These are phyloP conservation scores for Mystacides longicornis DNA, from an alignment of 2,888 invertebrate genomes.

Conservation along the genomic window DNA sequence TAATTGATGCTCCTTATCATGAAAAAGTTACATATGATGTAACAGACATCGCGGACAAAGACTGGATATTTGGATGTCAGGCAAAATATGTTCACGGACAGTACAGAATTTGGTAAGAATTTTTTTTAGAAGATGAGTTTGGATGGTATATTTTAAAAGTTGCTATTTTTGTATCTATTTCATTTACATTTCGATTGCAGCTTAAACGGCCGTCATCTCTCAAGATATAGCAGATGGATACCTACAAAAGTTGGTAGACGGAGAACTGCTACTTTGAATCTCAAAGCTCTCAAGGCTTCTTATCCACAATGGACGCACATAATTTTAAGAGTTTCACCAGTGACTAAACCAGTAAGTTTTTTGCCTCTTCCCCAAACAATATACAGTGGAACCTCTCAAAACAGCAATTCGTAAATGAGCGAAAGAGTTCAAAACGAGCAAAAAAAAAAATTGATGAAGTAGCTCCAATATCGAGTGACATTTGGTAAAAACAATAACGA, in stretches of 20 bases:
- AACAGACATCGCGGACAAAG: constrained; percentile 57
- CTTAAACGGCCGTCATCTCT: constrained; percentile 37
- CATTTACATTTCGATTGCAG: constrained; percentile 28
- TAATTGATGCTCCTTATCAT: constrained; percentile 48
- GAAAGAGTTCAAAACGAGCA: no score
- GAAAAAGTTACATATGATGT: constrained; percentile 59
- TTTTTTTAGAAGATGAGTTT: background rate
- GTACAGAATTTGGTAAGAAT: constrained; percentile 58
- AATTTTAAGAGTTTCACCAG: constrained; percentile 58
- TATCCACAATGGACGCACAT: constrained; percentile 61
- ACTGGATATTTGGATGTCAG: constrained; percentile 74
- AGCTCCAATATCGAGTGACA: no score
- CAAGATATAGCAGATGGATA: constrained; percentile 40
- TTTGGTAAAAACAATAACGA: no score
- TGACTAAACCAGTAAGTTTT: constrained; percentile 39
- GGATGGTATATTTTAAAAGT: background rate
- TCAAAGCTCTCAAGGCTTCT: constrained; percentile 51
- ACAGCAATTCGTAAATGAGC: no score
- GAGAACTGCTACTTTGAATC: constrained; percentile 49
- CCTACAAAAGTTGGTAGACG: constrained; percentile 38
- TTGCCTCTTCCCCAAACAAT: no score
- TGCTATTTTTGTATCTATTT: background rate
- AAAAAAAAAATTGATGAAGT: no score
- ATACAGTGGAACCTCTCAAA: no score
- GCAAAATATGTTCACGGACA: constrained; percentile 48